Evolutionary conservation across 2,888 invertebrate species (phyloP), one percentile per base, ranked within the genome.

Genomic region (Atherix ibis): DNA sequence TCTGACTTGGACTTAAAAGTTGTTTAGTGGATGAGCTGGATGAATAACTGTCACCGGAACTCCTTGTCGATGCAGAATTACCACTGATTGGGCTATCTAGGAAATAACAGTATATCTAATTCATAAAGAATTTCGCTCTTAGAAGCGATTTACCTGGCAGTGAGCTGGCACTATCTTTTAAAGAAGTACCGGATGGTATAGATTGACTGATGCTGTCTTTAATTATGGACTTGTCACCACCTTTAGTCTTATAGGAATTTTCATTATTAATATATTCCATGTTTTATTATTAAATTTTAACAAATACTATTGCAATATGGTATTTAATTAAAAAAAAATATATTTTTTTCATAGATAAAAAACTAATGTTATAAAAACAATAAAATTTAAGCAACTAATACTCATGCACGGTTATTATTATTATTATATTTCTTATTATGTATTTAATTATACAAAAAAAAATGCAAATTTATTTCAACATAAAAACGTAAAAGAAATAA

Each of bases 41-140:
- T 47, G 80, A 79, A 61, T 80, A 83, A 48, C 82, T 82, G 52
- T 83, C 83, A 36, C 76, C 80, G 38, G 81, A 82, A 41, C 82
- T 81, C 31, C 81, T 71, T 12, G 61, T 59, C 10, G 60, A 59
- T 4, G 60, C 51, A 25, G 61, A 58, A 37, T 58, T 60, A 9
- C 52, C 56, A 40, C 73, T 74, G 39, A 76, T 64, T 6, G 81
- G 81, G 5, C 79, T 79, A 36, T 80, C 79, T 35, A 58, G 38
- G 27, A 19, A 40, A 34, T 12, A 18, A 19, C 14, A 12, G 22
- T 55, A 54, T 58, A 41, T 55, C 56, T 14, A 12, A 37, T 29
- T 28, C 18, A 28, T 9, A 32, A 32, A 26, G 1, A 34, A 22
- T 13, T 31, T 14, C 12, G 13, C 32, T n/a, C n/a, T n/a, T n/a